Evolutionary conservation across 2,888 invertebrate genomes (phyloP), one percentile per base, ranked within the genome.

Genomic region (Leptura quadrifasciata): DNA sequence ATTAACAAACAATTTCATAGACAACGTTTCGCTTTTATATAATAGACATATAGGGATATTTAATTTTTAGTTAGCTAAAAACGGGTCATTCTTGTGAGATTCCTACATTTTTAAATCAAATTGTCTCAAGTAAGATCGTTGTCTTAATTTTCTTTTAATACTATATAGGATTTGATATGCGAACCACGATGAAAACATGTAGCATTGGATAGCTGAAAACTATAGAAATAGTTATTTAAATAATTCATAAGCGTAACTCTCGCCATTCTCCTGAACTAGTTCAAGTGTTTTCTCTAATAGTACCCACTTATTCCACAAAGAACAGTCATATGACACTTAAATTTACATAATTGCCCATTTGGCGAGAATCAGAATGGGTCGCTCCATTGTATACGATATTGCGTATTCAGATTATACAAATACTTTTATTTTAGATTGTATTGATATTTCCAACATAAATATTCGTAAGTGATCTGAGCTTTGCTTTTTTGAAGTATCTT

Each of bases 231-330:
- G 47, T n/a, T n/a, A 47, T 47, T 47, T 47, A 47, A 47, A 47
- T 47, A 47, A 39, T 39, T 39, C 39, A 39, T 39, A 47, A 47
- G 47, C 15, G 47, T 47, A 47, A 47, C n/a, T 47, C 47, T 47
- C n/a, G 47, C 47, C 47, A 47, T 47, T 47, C 47, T 47, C 47
- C 47, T 47, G n/a, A n/a, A 47, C 47, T 47, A 47, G 47, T 47
- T 47, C 47, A 47, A 47, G n/a, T 47, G n/a, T 47, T 47, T 47
- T 47, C 47, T 47, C 47, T 47, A 47, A 47, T 47, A 47, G 47
- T 47, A n/a, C 15, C 47, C 47, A 47, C 47, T 47, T 47, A 47
- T 47, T n/a, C 47, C 47, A 47, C 47, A 47, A 47, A 47, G 47
- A n/a, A 47, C n/a, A 47, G 15, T 47, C 47, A 47, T 47, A 47